A percentile compares a stretch with the other conserved stretches of the same genome.
phyloP scores from a whole-genome alignment of 2,113 vertebrate genomes.

The Vanacampus margaritifer region DNA sequence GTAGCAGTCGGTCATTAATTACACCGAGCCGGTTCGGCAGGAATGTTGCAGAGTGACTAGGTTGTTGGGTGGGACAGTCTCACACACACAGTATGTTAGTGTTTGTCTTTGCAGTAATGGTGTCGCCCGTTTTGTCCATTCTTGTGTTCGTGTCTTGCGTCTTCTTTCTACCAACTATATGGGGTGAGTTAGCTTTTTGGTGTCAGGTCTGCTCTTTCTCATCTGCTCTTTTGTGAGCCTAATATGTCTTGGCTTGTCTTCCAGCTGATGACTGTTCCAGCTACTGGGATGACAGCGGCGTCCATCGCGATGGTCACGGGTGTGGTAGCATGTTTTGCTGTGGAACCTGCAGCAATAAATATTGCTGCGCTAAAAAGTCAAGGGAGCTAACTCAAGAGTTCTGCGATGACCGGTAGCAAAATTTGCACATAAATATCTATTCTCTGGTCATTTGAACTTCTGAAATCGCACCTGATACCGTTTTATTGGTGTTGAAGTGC shows the following conservation, averaged over 20 bases:
- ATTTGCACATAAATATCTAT: background rate
- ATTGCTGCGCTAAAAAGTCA: slow-evolving; percentile 30
- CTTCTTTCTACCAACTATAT: slow-evolving; percentile 7
- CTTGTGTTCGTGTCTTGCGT: slow-evolving; percentile 30
- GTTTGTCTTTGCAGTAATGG: slow-evolving; percentile 17
- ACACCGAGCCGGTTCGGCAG: background rate
- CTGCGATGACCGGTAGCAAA: background rate
- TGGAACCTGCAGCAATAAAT: slow-evolving; percentile 16
- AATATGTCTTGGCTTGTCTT: background rate
- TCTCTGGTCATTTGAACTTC: background rate
- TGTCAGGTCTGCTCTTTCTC: too few relatives aligned
- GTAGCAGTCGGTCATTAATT: background rate
- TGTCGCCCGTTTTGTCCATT: background rate
- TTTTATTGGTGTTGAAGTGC: too few relatives aligned
- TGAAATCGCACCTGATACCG: background rate
- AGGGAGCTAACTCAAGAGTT: background rate
- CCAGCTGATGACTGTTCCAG: slow-evolving; percentile 12
- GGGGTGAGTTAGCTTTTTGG: slow-evolving; percentile 36
- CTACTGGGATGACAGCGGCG: fast-evolving
- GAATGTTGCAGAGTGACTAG: slow-evolving; percentile 44
- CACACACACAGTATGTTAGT: background rate
- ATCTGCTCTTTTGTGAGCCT: too few relatives aligned
- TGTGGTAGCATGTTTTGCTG: slow-evolving; percentile 28
- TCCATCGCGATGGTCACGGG: fast-evolving
- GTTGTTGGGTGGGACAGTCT: slow-evolving; percentile 19